phyloP scores from a whole-genome alignment of 2,888 invertebrate genomes.

The Ichneumon xanthorius region DNA sequence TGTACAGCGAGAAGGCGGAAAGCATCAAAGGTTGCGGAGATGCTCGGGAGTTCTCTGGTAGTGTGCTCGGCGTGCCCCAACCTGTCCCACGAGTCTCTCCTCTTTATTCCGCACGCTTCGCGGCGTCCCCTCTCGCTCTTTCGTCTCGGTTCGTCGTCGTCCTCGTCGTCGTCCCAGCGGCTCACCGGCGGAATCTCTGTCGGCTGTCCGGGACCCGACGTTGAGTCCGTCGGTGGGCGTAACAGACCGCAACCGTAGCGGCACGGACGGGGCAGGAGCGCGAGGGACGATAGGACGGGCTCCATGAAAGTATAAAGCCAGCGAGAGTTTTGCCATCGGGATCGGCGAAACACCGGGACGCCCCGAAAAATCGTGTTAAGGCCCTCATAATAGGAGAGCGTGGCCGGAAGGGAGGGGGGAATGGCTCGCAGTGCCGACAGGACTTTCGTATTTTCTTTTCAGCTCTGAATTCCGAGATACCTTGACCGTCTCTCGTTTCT shows the following conservation, averaged over 20 bases:
- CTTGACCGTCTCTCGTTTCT: not conserved
- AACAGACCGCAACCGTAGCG: slow-evolving; percentile 70
- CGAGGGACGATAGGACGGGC: slow-evolving; percentile 14
- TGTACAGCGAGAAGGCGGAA: slow-evolving; percentile 56
- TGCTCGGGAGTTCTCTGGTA: slow-evolving; percentile 48
- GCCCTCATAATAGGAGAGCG: slow-evolving; percentile 46
- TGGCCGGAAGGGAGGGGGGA: not conserved
- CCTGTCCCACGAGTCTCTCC: slow-evolving; percentile 79
- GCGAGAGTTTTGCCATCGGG: slow-evolving; percentile 9
- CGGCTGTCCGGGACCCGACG: slow-evolving; percentile 50
- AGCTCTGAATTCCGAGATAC: not conserved
- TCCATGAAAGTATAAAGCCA: slow-evolving; percentile 11
- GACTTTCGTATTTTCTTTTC: not conserved
- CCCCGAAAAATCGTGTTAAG: slow-evolving; percentile 52
- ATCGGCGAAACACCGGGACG: slow-evolving; percentile 24
- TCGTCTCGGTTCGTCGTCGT: slow-evolving; percentile 58
- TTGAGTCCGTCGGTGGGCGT: slow-evolving; percentile 69
- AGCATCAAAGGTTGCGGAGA: slow-evolving; percentile 74
- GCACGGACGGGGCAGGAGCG: slow-evolving; percentile 42
- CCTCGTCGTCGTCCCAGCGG: slow-evolving; percentile 22
- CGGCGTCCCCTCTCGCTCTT: slow-evolving; percentile 46
- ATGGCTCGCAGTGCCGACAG: not conserved
- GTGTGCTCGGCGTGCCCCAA: slow-evolving; percentile 67
- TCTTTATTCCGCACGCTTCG: slow-evolving; percentile 72
- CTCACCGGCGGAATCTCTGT: slow-evolving; percentile 65